These are phyloP conservation scores for Bombus turneri DNA, from an alignment of 1,140 invertebrate species.

Conservation along the genomic window DNA sequence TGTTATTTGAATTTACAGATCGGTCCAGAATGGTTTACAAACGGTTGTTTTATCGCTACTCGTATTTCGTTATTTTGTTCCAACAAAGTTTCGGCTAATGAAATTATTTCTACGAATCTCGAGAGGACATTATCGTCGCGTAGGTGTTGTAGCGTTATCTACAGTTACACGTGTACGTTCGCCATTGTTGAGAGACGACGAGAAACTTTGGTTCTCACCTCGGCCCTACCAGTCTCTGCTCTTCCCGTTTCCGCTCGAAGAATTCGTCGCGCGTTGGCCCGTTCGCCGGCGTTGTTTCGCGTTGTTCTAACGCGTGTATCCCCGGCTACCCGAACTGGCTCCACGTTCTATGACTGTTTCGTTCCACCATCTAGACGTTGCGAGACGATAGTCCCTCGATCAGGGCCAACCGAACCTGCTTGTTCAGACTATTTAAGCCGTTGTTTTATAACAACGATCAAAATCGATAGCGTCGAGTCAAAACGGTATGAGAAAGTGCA, in stretches of 20 bases:
- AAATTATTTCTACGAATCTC: constrained; percentile 4
- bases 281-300: not conserved
- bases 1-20: not conserved
- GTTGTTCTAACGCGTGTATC: constrained; percentile 1
- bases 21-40: too few species aligned
- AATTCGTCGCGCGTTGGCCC: not conserved
- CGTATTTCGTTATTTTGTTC: not conserved
- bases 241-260: not conserved
- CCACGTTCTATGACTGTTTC: not conserved
- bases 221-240: not conserved
- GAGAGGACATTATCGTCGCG: not conserved
- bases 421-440: not conserved
- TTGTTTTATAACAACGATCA: not conserved
- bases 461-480: too few species aligned
- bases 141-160: not conserved
- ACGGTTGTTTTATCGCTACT: too few species aligned
- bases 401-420: not conserved
- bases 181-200: not conserved
- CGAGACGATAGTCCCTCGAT: not conserved
- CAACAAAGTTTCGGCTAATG: not conserved
- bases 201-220: constrained; percentile 10
- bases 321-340: not conserved
- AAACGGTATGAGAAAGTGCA: too few species aligned
- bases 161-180: not conserved
- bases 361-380: not conserved